Conservation (phyloP, 2,797 vertebrate genomes). For the Premnoplex brunnescens region DNA sequence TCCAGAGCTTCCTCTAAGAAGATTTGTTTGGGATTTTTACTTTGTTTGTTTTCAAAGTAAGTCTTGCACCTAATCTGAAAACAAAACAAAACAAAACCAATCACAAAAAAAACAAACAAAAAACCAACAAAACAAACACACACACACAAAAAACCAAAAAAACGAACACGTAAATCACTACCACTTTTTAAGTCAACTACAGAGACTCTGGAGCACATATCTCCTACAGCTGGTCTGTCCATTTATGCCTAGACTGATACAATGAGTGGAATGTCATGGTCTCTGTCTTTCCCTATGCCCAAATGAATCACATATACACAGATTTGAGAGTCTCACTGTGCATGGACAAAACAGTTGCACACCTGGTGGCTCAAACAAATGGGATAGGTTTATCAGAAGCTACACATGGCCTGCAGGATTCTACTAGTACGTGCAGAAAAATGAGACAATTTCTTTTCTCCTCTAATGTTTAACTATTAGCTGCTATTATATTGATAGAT, state of each 20-base stretch:
- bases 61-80: neutral
- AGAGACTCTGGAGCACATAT: neutral
- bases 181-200: neutral
- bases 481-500: neutral
- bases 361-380: neutral
- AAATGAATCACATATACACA: neutral
- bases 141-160: too few species aligned
- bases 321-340: neutral
- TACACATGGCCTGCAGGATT: neutral
- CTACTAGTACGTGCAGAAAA: neutral
- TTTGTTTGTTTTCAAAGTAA: neutral
- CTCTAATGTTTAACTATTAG: neutral
- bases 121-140: too few species aligned
- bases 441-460: neutral
- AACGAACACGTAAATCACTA: neutral
- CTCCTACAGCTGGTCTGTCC: neutral
- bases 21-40: neutral
- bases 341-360: neutral
- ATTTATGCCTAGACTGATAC: neutral
- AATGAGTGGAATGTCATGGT: neutral
- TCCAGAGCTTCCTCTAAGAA: neutral
- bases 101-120: too few species aligned
- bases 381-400: neutral
- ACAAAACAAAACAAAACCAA: neutral
- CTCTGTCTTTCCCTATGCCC: neutral